Base-by-base conservation (phyloP, 2,113 vertebrate species). In the Phyllostomus hastatus region DNA sequence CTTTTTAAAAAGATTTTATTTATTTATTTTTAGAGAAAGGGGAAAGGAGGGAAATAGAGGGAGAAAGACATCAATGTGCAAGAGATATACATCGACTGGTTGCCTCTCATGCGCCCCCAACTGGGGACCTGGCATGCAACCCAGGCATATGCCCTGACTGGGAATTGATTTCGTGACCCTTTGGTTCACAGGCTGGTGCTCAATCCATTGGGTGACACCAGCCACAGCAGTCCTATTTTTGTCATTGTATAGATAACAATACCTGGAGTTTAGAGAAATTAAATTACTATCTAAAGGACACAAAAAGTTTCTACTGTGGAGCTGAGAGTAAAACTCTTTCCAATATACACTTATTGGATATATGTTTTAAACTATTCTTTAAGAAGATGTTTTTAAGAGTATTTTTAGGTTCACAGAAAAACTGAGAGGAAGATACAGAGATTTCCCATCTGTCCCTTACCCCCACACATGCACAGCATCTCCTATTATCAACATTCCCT, bases 231-330 rank as follows among this genome's bases (percentile, higher is more conserved):
- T 10, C 50, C 10, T 33, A 41, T 88, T 95, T 96, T 96, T 86
- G 31, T 92, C 24, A 92, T 50, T 92, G 88, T 86, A 90, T n/a
- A 69, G 20, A 81, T 35, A 96, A 89, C 26, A 92, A 88, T 59
- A 92, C 1, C 0, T 61, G 48, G 41, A 31, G 48, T 67, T 84
- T 52, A 41, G 16, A 70, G 28, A 93, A 70, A 43, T 69, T 41
- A 89, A 61, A 38, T 38, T 73, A 88, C 38, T 81, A 41, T 11
- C 83, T 82, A 88, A 88, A 52, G 7, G 67, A 52, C 57, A 91
- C 41, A 87, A 43, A 87, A 35, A 88, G 26, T 5, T 48, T 88
- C 48, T 88, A 46, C 50, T 81, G 48, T 95, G 20, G 26, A 83
- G 50, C 12, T 83, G 11, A 43, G 33, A 92, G 3, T 67, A 81